Evolutionary conservation across 2,113 vertebrate genomes (phyloP), one percentile per base, ranked within the genome.

Genomic region (Garra rufa): DNA sequence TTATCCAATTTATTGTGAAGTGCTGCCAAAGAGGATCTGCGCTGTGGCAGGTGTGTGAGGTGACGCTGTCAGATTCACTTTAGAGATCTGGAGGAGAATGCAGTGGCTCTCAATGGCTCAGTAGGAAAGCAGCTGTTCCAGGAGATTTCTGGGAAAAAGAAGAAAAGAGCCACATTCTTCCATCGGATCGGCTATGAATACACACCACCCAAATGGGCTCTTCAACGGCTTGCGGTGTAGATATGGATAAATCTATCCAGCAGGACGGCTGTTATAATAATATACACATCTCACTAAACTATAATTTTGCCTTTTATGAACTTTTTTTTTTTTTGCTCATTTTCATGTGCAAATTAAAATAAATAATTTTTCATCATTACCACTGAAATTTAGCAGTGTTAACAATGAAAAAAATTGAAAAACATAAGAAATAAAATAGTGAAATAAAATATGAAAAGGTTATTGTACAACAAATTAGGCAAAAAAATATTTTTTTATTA

Each of bases 41-140:
- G 9, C 46, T 46, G 28, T 21, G 15, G 73, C 14, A 19, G 73
- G 38, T 26, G 21, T 24, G 9, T 30, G 24, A 48, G 78, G 14
- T 19, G 44, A 61, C 38, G 14, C 50, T 82, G 80, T 61, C n/a
- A 46, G 44, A 63, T 74, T 52, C 7, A 38, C 21, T 74, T 59
- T 74, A 13, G 48, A 76, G 19, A 76, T 76, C 19, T n/a, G 74
- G 50, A 38, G 19, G 50, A 19, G 3, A 50, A 30, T 0, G 30
- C 65, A 41, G 34, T 6, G 65, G 30, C 65, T 69, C 34, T 41
- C 65, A 34, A 38, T 34, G 30, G 30, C 65, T 69, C 65, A 21
- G 65, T 41, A 19, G 28, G 28, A 67, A 65, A 67, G 30, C 7
- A 61, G 24, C 59, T 26, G 3, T 61, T 26, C 59, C 24, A 26